Evolutionary conservation across 2,888 invertebrate species (phyloP).

Genomic region (Heliconius charithonia): DNA sequence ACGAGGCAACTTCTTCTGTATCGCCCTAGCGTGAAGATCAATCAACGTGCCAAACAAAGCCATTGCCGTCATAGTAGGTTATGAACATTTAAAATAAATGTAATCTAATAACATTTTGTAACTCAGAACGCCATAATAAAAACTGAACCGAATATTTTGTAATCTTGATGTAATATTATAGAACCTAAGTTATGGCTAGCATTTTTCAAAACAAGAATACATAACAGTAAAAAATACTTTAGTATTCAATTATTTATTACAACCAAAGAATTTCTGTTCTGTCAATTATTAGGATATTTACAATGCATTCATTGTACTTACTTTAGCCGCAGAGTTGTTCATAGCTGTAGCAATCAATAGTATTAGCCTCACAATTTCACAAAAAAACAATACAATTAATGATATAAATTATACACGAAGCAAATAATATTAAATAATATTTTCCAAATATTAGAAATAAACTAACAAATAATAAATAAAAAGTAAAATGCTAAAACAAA

Average conservation of each 20-base stretch:
- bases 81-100: not conserved
- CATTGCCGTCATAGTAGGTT: not conserved
- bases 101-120: not conserved
- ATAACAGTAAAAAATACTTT: not conserved
- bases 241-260: not conserved
- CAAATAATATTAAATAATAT: not conserved
- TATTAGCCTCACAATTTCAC: not conserved
- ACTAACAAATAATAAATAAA: not conserved
- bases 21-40: not conserved
- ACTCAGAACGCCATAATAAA: too few relatives aligned
- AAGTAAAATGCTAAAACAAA: not conserved
- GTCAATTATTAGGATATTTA: not conserved
- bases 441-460: not conserved
- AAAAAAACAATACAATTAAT: not conserved
- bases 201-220: too few relatives aligned
- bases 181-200: too few relatives aligned
- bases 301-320: conserved; percentile 1
- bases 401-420: not conserved
- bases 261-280: not conserved
- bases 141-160: too few relatives aligned
- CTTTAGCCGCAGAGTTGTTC: conserved; percentile 18
- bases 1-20: not conserved
- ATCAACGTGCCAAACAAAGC: not conserved
- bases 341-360: not conserved
- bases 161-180: too few relatives aligned